Percentiles rank a stretch among this genome's conserved stretches.
phyloP scores from a whole-genome alignment of 2,888 invertebrate genomes.

The Synergus umbraculus region DNA sequence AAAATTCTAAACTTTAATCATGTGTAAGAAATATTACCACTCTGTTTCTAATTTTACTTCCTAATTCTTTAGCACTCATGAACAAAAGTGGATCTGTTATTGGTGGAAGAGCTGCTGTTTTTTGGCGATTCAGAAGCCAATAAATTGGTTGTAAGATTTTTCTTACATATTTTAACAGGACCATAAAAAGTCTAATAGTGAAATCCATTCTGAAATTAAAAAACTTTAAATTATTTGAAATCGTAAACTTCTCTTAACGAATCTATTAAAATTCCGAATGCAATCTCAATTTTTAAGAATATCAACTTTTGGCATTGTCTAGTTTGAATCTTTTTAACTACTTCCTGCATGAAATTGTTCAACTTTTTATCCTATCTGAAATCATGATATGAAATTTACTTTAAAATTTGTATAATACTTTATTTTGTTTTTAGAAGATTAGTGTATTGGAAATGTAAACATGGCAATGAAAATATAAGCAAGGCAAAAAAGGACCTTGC shows the following conservation, averaged over 20 bases:
- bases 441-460: too few relatives aligned
- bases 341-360: too few relatives aligned
- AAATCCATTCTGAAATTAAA: constrained; percentile 26
- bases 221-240: too few relatives aligned
- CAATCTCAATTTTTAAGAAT: too few relatives aligned
- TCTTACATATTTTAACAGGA: background rate
- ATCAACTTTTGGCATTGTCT: too few relatives aligned
- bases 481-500: background rate
- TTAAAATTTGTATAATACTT: background rate
- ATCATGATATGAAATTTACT: background rate
- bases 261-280: too few relatives aligned
- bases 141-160: constrained; percentile 46
- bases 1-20: background rate
- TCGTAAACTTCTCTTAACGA: too few relatives aligned
- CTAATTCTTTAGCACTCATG: constrained; percentile 65
- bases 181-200: background rate
- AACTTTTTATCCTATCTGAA: too few relatives aligned
- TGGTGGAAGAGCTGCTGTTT: constrained; percentile 57
- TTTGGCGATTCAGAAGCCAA: constrained; percentile 47
- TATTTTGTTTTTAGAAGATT: too few relatives aligned
- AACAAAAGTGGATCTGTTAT: constrained; percentile 63
- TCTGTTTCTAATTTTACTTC: constrained; percentile 66
- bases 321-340: too few relatives aligned
- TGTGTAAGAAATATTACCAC: constrained; percentile 61
- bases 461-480: background rate